These are phyloP conservation scores for Zenarchopterus dispar DNA, from an alignment of 2,797 vertebrate species.

Conservation along the genomic window DNA sequence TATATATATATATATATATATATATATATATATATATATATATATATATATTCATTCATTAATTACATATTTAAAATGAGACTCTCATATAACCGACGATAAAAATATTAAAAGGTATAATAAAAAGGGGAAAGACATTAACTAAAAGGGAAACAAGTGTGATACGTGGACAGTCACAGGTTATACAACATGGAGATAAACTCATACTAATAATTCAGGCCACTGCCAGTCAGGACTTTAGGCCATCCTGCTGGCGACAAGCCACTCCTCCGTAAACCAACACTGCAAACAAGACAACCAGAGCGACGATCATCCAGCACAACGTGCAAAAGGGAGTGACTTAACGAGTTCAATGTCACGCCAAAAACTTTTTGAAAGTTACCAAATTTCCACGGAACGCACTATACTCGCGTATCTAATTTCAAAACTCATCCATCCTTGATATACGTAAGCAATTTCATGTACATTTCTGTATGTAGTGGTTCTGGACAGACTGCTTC, in stretches of 20 bases:
- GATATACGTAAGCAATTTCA: not conserved
- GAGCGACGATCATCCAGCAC: conserved; percentile 46
- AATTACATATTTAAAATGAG: no score
- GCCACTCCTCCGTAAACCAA: conserved; percentile 56
- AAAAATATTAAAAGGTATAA: no score
- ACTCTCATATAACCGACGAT: no score
- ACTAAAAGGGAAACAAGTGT: no score
- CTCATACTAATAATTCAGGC: not conserved
- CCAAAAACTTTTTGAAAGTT: conserved; percentile 69
- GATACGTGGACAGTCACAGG: no score
- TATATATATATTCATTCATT: no score
- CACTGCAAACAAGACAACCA: conserved; percentile 49
- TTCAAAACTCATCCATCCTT: not conserved
- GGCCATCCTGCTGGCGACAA: conserved; percentile 43
- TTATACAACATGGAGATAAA: no score
- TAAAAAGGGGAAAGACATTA: no score
- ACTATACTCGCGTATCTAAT: fast-evolving
- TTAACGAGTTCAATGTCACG: conserved; percentile 49
- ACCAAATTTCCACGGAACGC: conserved; percentile 19
- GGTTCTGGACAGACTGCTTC: conserved; percentile 10
- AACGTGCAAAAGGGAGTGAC: conserved; percentile 40
- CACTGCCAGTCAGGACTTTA: conserved; percentile 20
- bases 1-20: no score
- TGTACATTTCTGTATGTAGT: not conserved
- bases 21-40: no score